Base-by-base conservation (phyloP, 1,140 invertebrate genomes). In the Drosophila nasuta region DNA sequence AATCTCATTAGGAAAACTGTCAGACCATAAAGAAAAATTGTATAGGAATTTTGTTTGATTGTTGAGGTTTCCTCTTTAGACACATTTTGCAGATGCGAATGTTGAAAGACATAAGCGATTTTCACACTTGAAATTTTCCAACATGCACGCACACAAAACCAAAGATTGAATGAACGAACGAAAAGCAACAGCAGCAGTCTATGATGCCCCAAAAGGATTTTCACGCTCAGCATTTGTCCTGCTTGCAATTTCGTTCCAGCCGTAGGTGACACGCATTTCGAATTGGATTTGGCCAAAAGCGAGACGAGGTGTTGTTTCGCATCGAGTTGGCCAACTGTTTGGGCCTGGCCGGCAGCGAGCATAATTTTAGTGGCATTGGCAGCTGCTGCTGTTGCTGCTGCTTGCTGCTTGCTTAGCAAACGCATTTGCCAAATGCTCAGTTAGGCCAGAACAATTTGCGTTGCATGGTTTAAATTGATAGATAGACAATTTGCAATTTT, bases 191-290 rank as follows among this genome's bases (percentile, higher is more conserved):
- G 48, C 20, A 46, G 30, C 35, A 46, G 15, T 49, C 8, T 51
- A 33, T 20, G 49, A 28, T 74, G 71, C 65, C 65, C 66, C 63
- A 81, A 63, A 76, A 75, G 72, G 70, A 88, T 83, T 88, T 87
- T 88, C 82, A 88, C 73, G 82, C 83, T 79, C 43, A 51, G 58
- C 73, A 77, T 75, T 79, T 85, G 77, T 77, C 69, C 72, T 81
- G 70, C 25, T 25, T 51, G 66, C 49, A 41, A 66, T 87, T 75
- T 82, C 72, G 77, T 88, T 87, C 58, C 77, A 70, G 56, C 60
- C 71, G 30, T 51, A 59, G 68, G 49, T 83, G 82, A 88, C 74
- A 88, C 81, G 85, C 83, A 87, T 87, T 87, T 88, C 83, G 51
- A 87, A 87, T 87, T 87, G 85, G 83, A 87, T 87, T 87, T 75